Percentiles rank a stretch among this genome's conserved stretches.
These are phyloP conservation scores for Epinephelus coioides DNA, from an alignment of 2,797 vertebrate genomes.

Conservation along the genomic window DNA sequence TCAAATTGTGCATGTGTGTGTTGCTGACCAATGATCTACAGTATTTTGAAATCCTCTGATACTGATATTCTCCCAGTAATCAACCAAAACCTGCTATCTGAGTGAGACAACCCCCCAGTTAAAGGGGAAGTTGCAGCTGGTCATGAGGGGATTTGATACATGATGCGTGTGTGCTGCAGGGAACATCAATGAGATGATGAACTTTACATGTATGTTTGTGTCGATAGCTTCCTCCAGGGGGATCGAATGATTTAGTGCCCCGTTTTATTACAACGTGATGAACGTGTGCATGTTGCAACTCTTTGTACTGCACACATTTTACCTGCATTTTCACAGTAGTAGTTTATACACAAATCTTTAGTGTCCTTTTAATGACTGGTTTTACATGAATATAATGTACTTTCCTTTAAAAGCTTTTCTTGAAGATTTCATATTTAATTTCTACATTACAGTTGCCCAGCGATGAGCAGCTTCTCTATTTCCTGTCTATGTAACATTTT, in stretches of 20 bases:
- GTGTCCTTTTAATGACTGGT: too few relatives aligned
- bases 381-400: too few relatives aligned
- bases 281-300: neutral
- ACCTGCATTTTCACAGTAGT: neutral
- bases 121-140: neutral
- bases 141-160: slow-evolving; percentile 18
- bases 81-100: slow-evolving; percentile 19
- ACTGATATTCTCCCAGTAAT: slow-evolving; percentile 36
- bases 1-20: neutral
- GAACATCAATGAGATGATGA: slow-evolving; percentile 27
- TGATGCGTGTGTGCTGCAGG: slow-evolving; percentile 34
- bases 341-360: too few relatives aligned
- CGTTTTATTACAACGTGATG: neutral
- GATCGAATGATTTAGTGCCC: neutral
- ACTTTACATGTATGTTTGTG: slow-evolving; percentile 24
- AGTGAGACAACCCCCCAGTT: neutral
- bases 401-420: too few relatives aligned
- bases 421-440: too few relatives aligned
- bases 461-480: too few relatives aligned
- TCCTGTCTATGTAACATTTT: too few relatives aligned
- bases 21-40: slow-evolving; percentile 17
- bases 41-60: slow-evolving; percentile 40
- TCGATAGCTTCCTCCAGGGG: slow-evolving; percentile 20
- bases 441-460: too few relatives aligned
- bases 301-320: too few relatives aligned